A percentile compares a stretch with the other conserved stretches of the same genome.
Conservation (phyloP, 2,888 invertebrate species). For the Eustalomyia histrio region DNA sequence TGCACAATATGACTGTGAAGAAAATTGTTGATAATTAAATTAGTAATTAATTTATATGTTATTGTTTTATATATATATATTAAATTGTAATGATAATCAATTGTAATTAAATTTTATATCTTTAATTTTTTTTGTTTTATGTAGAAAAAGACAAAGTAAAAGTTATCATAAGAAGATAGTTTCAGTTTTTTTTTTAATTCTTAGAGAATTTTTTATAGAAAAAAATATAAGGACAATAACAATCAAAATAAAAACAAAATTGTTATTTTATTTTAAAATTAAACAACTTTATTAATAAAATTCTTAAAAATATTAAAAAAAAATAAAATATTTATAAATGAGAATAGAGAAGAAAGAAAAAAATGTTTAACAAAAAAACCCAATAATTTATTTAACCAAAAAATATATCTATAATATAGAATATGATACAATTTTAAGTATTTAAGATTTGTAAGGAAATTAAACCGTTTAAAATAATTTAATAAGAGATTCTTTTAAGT, state of each 20-base stretch:
- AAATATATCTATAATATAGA: constrained; percentile 28
- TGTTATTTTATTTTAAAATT: constrained; percentile 42
- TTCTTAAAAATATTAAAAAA: constrained; percentile 40
- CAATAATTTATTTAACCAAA: constrained; percentile 26
- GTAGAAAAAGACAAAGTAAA: not conserved
- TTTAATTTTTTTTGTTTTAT: not conserved
- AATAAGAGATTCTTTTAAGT: constrained; percentile 45
- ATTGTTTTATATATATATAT: not conserved
- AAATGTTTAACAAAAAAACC: constrained; percentile 43
- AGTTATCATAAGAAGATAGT: constrained; percentile 2
- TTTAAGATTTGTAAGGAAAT: constrained; percentile 19
- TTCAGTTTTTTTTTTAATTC: not conserved
- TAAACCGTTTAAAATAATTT: constrained; percentile 5
- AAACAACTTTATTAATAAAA: constrained; percentile 60
- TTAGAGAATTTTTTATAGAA: constrained; percentile 2
- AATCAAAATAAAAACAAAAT: constrained; percentile 13
- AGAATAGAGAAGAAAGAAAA: constrained; percentile 20
- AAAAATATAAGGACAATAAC: not conserved
- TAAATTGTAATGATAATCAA: not conserved
- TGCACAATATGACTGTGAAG: not conserved
- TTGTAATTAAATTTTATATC: not conserved
- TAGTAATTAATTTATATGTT: not conserved
- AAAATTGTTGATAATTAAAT: not conserved
- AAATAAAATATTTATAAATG: constrained; percentile 31
- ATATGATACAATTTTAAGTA: constrained; percentile 41